Evolutionary conservation across 2,888 invertebrate species (phyloP).

Genomic region (Microchrysa polita): DNA sequence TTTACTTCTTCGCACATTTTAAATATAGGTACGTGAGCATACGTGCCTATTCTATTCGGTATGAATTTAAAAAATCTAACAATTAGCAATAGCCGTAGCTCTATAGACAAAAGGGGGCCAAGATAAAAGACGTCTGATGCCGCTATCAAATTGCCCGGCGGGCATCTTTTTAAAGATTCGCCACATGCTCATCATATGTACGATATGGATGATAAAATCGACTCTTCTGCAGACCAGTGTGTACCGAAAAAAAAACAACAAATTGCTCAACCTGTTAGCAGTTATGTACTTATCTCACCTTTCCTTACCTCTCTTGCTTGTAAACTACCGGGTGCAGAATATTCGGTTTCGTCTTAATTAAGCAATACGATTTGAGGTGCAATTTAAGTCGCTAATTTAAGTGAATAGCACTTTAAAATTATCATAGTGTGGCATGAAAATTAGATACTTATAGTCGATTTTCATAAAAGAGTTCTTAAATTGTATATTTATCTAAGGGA

Average conservation of each 20-base stretch:
- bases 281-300: conserved; percentile 1
- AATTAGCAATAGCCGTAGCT: neutral
- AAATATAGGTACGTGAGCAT: neutral
- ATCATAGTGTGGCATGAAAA: neutral
- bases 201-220: neutral
- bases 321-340: conserved; percentile 3
- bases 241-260: neutral
- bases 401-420: neutral
- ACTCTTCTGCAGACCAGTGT: neutral
- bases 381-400: conserved; percentile 8
- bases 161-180: neutral
- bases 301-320: conserved; percentile 34
- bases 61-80: conserved; percentile 20
- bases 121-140: neutral
- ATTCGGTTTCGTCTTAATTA: conserved; percentile 26
- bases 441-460: too few species aligned
- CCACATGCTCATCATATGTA: conserved; percentile 1
- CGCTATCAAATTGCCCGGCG: conserved; percentile 4
- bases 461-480: too few species aligned
- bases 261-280: neutral
- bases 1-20: neutral
- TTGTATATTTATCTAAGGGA: too few species aligned
- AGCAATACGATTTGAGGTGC: conserved; percentile 19
- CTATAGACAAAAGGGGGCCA: too few species aligned
- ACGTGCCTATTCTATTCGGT: neutral